Evolutionary conservation across 2,797 vertebrate genomes (phyloP), one percentile per base, ranked within the genome.

Genomic region (Threskiornis aethiopicus): DNA sequence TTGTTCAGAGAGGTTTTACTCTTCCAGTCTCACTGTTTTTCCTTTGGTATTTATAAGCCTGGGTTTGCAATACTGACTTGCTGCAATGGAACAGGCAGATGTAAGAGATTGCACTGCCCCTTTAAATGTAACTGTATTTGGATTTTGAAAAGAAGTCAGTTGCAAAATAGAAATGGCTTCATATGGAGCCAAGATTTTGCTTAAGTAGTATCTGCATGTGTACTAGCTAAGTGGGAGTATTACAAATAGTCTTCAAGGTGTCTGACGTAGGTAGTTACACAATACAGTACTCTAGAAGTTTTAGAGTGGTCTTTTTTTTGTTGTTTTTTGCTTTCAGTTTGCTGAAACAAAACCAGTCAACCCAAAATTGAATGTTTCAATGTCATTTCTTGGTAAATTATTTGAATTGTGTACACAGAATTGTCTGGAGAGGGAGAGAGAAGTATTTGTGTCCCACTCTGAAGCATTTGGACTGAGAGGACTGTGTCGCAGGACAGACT

Each of bases 41-140:
- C n/a, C 11, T 65, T 69, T 0, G 0, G 14, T 61, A 47, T 41
- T 83, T 54, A 1, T 37, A 64, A 73, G 20, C 8, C 3, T 2
- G 3, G 9, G 9, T 79, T 76, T 82, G 28, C 65, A 62, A 33
- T 29, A 72, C 2, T 58, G 67, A 28, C 37, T 67, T 86, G 16
- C 39, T 82, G 19, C 37, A 76, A 41, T 6, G 33, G 62, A 44
- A 54, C 3, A 72, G 66, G 61, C 44, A 8, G 0, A 25, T 20
- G 2, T 8, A 54, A 59, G 59, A 55, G 16, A 58, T 26, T 72
- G 28, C 13, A 44, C 15, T 69, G 9, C 5, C 16, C 8, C 59
- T 87, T 94, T 92, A 90, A 82, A 84, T 49, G 29, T 31, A 87
- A 65, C 29, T 35, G 2, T 13, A 58, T n/a, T 39, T 7, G 12